Conservation (phyloP, 2,797 vertebrate genomes). For the Microchirus variegatus region DNA sequence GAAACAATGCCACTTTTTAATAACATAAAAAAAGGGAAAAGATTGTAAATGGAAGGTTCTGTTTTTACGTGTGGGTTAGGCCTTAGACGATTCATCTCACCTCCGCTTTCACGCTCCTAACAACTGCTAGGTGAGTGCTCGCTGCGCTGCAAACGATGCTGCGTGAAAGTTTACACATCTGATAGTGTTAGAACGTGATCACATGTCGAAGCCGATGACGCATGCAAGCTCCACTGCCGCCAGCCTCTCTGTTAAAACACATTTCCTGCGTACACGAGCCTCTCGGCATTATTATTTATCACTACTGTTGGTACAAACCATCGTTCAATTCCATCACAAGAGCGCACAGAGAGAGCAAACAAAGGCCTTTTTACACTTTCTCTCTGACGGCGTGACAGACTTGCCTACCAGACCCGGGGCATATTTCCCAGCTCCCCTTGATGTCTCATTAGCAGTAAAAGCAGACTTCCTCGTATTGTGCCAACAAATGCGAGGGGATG, state of each 20-base stretch:
- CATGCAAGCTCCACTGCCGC: conserved; percentile 15
- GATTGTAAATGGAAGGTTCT: too few relatives aligned
- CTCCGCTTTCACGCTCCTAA: conserved; percentile 29
- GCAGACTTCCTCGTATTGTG: conserved; percentile 56
- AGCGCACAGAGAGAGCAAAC: conserved; percentile 28
- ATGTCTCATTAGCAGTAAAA: conserved; percentile 71
- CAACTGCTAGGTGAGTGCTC: conserved; percentile 21
- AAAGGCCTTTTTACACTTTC: conserved; percentile 14
- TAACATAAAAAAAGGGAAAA: too few relatives aligned
- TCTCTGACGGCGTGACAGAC: neutral
- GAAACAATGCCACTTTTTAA: too few relatives aligned
- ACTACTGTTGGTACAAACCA: conserved; percentile 16
- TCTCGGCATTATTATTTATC: conserved; percentile 8
- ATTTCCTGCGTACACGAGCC: conserved; percentile 10
- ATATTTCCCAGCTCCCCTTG: conserved; percentile 58
- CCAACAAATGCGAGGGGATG: conserved; percentile 31
- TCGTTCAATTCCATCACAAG: conserved; percentile 13
- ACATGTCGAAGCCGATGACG: conserved; percentile 4
- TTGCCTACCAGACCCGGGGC: conserved; percentile 31
- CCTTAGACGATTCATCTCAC: too few relatives aligned
- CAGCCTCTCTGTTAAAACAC: conserved; percentile 6
- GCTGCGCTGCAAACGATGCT: conserved; percentile 34
- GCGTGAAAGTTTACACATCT: conserved; percentile 27
- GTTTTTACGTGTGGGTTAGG: too few relatives aligned
- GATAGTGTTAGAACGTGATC: conserved; percentile 25